Percentiles rank a stretch among this genome's conserved stretches.
Evolutionary conservation across 2,888 invertebrate species (phyloP).

Genomic region (Allolobophora icterica): DNA sequence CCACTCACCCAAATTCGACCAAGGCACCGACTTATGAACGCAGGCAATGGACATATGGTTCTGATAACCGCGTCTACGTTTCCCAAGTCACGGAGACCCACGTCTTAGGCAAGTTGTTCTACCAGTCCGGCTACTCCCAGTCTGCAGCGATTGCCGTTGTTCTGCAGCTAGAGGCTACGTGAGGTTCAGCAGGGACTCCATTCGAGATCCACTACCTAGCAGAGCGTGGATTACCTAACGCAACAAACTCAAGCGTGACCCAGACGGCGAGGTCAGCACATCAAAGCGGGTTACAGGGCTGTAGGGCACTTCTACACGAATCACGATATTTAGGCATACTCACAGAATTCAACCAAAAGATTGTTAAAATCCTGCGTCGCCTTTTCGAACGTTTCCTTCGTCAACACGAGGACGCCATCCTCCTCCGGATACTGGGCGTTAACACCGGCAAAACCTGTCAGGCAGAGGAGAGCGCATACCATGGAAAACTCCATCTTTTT

Average conservation of each 20-base stretch:
- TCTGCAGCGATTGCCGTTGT: not conserved
- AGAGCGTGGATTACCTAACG: not conserved
- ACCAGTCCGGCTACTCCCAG: not conserved
- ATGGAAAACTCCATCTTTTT: not conserved
- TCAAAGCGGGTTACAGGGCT: not conserved
- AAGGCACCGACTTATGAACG: not conserved
- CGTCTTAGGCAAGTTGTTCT: not conserved
- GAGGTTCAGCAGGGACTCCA: not conserved
- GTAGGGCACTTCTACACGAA: not conserved
- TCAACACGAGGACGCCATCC: slow-evolving; percentile 83
- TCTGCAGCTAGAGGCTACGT: not conserved
- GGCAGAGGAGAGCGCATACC: not conserved
- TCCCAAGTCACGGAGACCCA: not conserved
- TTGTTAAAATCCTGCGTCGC: slow-evolving; percentile 80
- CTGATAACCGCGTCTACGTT: not conserved
- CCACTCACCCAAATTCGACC: not conserved
- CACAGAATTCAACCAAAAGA: slow-evolving; percentile 92
- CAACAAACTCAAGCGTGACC: not conserved
- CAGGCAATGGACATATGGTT: not conserved
- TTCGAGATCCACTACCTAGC: not conserved
- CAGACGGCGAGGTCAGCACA: not conserved
- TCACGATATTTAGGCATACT: not conserved
- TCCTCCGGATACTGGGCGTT: slow-evolving; percentile 71
- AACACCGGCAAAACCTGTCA: not conserved
- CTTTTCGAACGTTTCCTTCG: slow-evolving; percentile 83